Evolutionary conservation across 2,888 invertebrate species (phyloP).

Genomic region (Oasisia sp.): DNA sequence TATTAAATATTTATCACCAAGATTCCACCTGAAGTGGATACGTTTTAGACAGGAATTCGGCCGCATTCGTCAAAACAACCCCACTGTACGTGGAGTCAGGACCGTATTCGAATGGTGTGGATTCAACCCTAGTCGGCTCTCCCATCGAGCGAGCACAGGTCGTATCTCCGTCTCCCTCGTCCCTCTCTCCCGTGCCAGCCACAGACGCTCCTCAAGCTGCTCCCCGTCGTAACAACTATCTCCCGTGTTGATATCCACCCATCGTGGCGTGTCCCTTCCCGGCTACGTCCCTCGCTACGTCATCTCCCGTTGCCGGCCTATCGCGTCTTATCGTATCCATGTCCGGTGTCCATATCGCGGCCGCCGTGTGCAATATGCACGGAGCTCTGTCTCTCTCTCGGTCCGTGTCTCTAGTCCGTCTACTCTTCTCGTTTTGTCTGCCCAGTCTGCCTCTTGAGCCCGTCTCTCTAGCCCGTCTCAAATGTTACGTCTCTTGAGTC

Average conservation of each 20-base stretch:
- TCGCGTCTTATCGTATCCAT: slow-evolving; percentile 4
- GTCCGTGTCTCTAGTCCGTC: not conserved
- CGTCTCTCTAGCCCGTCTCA: not conserved
- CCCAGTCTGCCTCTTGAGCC: not conserved
- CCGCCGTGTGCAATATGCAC: not conserved
- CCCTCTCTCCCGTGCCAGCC: not conserved
- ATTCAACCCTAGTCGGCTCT: too few species aligned
- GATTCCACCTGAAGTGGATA: too few species aligned
- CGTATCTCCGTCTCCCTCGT: not conserved
- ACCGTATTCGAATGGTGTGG: too few species aligned
- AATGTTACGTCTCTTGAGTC: not conserved
- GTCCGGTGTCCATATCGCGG: not conserved
- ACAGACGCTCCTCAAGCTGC: not conserved
- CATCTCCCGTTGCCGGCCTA: not conserved
- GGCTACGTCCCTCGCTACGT: not conserved
- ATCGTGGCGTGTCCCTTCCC: not conserved
- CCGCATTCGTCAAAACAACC: too few species aligned
- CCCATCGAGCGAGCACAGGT: not conserved
- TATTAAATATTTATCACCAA: too few species aligned
- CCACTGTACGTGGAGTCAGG: too few species aligned
- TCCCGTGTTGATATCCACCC: not conserved
- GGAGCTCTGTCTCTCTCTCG: not conserved
- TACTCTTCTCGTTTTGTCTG: not conserved
- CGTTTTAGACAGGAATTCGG: too few species aligned
- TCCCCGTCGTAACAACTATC: not conserved